A percentile compares a stretch with the other conserved stretches of the same genome.
These are phyloP conservation scores for Cristatella mucedo DNA, from an alignment of 2,888 invertebrate species.

Conservation along the genomic window DNA sequence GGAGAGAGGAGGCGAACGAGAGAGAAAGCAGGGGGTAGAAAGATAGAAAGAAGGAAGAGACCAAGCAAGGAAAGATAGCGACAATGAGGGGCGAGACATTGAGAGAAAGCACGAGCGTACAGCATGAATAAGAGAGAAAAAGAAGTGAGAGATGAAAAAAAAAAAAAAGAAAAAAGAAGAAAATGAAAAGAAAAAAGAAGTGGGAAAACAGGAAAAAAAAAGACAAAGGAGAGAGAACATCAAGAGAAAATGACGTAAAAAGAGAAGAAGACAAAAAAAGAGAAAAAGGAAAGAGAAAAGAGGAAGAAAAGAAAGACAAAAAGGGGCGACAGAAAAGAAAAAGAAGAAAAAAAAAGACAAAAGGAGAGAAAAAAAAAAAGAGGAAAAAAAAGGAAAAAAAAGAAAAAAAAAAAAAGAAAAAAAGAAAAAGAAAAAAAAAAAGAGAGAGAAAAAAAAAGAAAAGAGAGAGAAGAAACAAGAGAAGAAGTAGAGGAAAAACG, in stretches of 20 bases:
- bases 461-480: background rate
- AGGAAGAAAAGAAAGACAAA: too few relatives aligned
- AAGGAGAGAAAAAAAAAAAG: conserved; percentile 1
- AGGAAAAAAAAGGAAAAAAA: conserved; percentile 1
- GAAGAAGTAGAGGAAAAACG: too few relatives aligned
- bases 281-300: too few relatives aligned
- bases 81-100: too few relatives aligned
- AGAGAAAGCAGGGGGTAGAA: too few relatives aligned
- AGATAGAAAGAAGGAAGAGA: too few relatives aligned
- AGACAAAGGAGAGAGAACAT: background rate
- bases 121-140: too few relatives aligned
- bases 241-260: background rate
- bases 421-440: too few relatives aligned
- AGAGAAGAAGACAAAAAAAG: background rate
- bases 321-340: background rate
- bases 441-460: background rate
- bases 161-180: conserved; percentile 1
- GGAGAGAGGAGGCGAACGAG: too few relatives aligned
- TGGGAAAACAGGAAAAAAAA: background rate
- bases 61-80: too few relatives aligned
- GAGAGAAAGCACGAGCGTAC: too few relatives aligned
- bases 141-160: background rate
- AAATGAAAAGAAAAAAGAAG: background rate
- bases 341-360: background rate
- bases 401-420: conserved; percentile 1